These are phyloP conservation scores for Ladona fulva DNA, from an alignment of 1,140 invertebrate genomes.

Conservation along the genomic window DNA sequence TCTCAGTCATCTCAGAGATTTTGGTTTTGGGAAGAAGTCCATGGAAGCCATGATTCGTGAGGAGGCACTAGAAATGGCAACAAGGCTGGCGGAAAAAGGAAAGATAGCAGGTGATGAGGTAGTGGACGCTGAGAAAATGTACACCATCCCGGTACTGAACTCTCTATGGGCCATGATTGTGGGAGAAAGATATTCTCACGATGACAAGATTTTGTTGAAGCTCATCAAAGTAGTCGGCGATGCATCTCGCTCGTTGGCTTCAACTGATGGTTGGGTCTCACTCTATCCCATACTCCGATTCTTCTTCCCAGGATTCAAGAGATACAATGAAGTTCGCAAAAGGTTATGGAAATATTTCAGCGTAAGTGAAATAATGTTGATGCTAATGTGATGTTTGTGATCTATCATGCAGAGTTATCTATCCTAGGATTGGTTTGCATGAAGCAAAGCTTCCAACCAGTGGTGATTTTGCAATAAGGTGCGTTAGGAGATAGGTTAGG, in stretches of 20 bases:
- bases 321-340: too few relatives aligned
- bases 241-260: not conserved
- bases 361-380: too few relatives aligned
- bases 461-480: too few relatives aligned
- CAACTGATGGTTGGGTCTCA: too few relatives aligned
- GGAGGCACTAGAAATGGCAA: not conserved
- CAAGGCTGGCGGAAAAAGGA: not conserved
- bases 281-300: too few relatives aligned
- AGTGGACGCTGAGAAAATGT: slow-evolving; percentile 33
- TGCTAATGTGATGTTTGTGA: too few relatives aligned
- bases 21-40: slow-evolving; percentile 52
- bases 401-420: too few relatives aligned
- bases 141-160: slow-evolving; percentile 35
- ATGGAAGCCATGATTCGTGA: not conserved
- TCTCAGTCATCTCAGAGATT: slow-evolving; percentile 55
- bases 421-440: too few relatives aligned
- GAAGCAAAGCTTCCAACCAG: too few relatives aligned
- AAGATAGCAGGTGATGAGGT: not conserved
- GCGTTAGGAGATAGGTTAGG: too few relatives aligned
- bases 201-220: slow-evolving; percentile 19
- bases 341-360: too few relatives aligned
- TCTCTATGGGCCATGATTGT: slow-evolving; percentile 39
- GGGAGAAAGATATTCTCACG: slow-evolving; percentile 29
- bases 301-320: too few relatives aligned
- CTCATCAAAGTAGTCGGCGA: slow-evolving; percentile 15